Conservation (phyloP, 2,888 invertebrate genomes). For the Melanostoma scalare region DNA sequence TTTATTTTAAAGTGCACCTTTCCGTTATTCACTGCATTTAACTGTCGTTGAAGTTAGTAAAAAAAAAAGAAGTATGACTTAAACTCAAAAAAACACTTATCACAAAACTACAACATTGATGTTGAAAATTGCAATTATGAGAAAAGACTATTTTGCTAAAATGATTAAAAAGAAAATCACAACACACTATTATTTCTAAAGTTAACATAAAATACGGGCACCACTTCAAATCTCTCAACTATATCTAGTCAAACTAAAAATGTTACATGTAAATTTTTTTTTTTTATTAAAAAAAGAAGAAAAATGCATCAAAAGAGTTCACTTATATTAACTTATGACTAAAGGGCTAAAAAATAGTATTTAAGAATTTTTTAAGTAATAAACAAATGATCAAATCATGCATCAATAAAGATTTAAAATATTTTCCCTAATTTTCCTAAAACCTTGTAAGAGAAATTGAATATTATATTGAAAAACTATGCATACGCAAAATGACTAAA, state of each 20-base stretch:
- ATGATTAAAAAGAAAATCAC: background rate
- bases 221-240: constrained; percentile 68
- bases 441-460: background rate
- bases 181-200: constrained; percentile 19
- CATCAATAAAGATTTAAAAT: too few species aligned
- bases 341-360: too few species aligned
- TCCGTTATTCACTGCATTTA: constrained; percentile 25
- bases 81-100: constrained; percentile 8
- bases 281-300: background rate
- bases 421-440: too few species aligned
- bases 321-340: background rate
- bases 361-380: too few species aligned
- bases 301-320: constrained; percentile 33
- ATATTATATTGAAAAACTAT: constrained; percentile 1
- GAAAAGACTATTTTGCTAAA: background rate
- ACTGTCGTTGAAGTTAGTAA: background rate
- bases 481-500: constrained; percentile 18
- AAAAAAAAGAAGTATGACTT: background rate
- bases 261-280: background rate
- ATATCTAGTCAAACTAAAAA: constrained; percentile 18
- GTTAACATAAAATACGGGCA: constrained; percentile 47
- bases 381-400: too few species aligned
- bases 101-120: constrained; percentile 29
- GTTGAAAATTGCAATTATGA: constrained; percentile 8
- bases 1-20: background rate